Conservation (phyloP, 2,113 vertebrate species). For the Dasyprocta punctata region DNA sequence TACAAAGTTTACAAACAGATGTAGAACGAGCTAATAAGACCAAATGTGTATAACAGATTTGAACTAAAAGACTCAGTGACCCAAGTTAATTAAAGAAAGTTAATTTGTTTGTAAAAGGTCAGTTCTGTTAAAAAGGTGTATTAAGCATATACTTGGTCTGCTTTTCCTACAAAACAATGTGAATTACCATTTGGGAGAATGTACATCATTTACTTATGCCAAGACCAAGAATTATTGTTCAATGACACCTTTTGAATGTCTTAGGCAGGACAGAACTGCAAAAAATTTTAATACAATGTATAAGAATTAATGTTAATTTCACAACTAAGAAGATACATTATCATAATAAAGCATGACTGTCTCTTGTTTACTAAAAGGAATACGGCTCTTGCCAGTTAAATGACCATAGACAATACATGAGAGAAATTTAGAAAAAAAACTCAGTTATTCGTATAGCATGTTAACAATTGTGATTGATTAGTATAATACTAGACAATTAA, state of each 20-base stretch:
- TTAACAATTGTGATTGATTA: background rate
- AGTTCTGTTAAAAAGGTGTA: background rate
- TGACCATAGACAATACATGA: background rate
- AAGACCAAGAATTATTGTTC: background rate
- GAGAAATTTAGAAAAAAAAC: background rate
- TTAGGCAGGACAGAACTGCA: background rate
- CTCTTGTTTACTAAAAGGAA: background rate
- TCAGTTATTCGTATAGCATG: background rate
- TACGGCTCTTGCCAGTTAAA: background rate
- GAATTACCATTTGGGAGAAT: background rate
- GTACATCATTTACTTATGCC: background rate
- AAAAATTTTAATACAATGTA: background rate
- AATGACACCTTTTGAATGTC: background rate
- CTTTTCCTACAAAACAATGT: background rate
- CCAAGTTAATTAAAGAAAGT: background rate
- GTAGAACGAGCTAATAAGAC: background rate
- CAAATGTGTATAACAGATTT: background rate
- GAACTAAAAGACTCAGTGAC: background rate
- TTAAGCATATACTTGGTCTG: background rate
- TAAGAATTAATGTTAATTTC: background rate
- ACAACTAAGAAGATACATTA: background rate
- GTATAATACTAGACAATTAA: background rate
- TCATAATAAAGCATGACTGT: background rate
- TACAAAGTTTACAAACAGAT: background rate
- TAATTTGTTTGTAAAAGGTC: background rate